Evolutionary conservation across 2,113 vertebrate species (phyloP).

Genomic region (Rynchops niger): DNA sequence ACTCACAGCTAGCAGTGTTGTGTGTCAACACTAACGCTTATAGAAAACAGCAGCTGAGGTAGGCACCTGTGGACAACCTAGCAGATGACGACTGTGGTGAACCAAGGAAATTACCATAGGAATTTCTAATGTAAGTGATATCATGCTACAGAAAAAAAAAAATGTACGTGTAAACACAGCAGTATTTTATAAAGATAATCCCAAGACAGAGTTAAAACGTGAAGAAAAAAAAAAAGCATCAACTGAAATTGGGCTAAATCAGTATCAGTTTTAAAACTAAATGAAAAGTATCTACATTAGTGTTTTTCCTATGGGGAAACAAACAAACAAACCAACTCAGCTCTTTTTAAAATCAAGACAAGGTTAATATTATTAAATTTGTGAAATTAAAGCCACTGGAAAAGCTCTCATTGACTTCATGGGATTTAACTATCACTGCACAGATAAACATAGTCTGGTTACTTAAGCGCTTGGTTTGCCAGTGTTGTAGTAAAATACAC

Average conservation of each 20-base stretch:
- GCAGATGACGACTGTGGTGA: not conserved
- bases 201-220: not conserved
- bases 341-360: not conserved
- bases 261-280: not conserved
- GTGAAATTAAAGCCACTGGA: not conserved
- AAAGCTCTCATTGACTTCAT: not conserved
- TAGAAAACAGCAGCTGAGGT: not conserved
- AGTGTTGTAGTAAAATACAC: not conserved
- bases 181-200: not conserved
- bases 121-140: not conserved
- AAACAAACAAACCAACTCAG: not conserved
- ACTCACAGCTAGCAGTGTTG: not conserved
- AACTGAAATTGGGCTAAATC: not conserved
- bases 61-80: not conserved
- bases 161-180: not conserved
- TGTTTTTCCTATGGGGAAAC: not conserved
- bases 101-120: not conserved
- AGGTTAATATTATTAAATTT: not conserved
- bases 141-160: not conserved
- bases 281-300: not conserved
- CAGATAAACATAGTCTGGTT: not conserved
- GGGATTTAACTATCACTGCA: not conserved
- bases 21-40: not conserved
- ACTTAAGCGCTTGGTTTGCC: not conserved
- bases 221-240: not conserved